Base-by-base conservation (phyloP, 2,797 vertebrate genomes). In the Rhadinocentrus ornatus region DNA sequence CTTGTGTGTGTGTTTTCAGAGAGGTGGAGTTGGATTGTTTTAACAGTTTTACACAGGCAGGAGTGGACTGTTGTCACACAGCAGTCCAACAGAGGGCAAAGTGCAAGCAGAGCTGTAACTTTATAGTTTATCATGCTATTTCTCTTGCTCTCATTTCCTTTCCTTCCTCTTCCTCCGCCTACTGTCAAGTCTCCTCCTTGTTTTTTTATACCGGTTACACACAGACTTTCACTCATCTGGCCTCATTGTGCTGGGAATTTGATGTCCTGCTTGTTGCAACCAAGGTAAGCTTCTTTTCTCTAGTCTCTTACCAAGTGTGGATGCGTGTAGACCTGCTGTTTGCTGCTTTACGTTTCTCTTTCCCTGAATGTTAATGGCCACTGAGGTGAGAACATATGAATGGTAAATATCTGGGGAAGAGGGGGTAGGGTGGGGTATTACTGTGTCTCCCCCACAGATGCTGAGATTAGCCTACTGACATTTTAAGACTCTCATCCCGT, bases 51-150 rank as follows among this genome's bases (percentile, higher is more conserved):
- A 34, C 18, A 18, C n/a, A 67, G 66, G 63, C 60, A 66, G 29
- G 20, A 44, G 59, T 62, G 73, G 50, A 69, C 52, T 78, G 80
- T 77, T 83, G 81, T 83, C 86, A 84, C 71, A 52, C 27, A 67
- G 59, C 75, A 85, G 72, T 58, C 86, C 74, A 83, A 88, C 77
- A 87, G 79, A 89, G 91, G 88, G 85, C 91, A 92, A 93, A 92
- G 91, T 92, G 75, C 91, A 89, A 65, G 44, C 62, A 68, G 37
- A 18, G 64, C 73, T 66, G 60, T 67, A 72, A 73, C 81, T 70
- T 65, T 69, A 64, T 13, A 70, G n/a, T 77, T 78, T 64, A 85
- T 82, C 86, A 72, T 55, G 56, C 77, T 77, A 18, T 48, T 52
- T 67, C 81, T 77, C 73, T 73, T 68, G 35, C 56, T 66, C 66